Conservation (phyloP, 2,888 invertebrate genomes). For the Acanthosepion esculentum region DNA sequence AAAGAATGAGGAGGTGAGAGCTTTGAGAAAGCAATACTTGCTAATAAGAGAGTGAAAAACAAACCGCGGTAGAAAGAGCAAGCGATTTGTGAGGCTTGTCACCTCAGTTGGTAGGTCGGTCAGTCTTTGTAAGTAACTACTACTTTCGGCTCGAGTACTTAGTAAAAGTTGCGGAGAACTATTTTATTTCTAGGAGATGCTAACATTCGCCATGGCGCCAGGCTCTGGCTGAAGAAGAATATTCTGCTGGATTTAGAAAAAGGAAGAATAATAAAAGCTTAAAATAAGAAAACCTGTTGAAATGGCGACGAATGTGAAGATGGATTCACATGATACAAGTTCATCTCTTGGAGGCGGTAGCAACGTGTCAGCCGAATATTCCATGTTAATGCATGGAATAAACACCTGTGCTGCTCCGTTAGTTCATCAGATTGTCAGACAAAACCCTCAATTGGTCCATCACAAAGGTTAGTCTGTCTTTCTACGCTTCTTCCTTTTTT, state of each 20-base stretch:
- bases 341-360: not conserved
- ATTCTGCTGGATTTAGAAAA: not conserved
- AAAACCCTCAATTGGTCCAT: constrained; percentile 59
- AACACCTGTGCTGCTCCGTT: constrained; percentile 60
- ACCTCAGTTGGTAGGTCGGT: not conserved
- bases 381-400: constrained; percentile 64
- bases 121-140: not conserved
- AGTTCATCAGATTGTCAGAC: constrained; percentile 60
- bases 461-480: constrained; percentile 56
- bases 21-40: not conserved
- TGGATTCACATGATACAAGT: not conserved
- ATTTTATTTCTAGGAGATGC: not conserved
- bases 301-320: not conserved
- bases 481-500: too few species aligned
- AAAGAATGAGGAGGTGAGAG: not conserved
- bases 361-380: constrained; percentile 56
- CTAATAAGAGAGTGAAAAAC: not conserved
- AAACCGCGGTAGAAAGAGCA: not conserved
- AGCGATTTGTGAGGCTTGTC: not conserved
- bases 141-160: not conserved
- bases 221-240: not conserved
- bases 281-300: not conserved
- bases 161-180: not conserved
- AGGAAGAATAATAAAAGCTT: not conserved
- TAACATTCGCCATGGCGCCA: not conserved